phyloP scores from a whole-genome alignment of 2,113 vertebrate species.

The Fulmarus glacialis region DNA sequence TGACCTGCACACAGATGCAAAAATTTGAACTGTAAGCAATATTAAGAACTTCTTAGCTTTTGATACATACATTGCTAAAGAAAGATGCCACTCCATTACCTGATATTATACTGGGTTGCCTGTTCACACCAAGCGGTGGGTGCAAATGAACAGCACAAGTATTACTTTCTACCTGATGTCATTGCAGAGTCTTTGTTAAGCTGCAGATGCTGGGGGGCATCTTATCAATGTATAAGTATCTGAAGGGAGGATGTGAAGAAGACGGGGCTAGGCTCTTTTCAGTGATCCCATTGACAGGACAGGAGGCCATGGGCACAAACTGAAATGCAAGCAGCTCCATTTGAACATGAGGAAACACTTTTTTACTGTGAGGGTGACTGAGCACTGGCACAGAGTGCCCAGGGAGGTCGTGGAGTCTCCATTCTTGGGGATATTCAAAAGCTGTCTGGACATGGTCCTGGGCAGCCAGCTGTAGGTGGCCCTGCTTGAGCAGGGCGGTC shows the following conservation, averaged over 20 bases:
- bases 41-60: background rate
- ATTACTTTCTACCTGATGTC: background rate
- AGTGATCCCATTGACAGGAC: background rate
- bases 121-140: background rate
- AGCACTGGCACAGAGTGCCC: background rate
- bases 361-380: background rate
- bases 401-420: background rate
- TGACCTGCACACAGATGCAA: background rate
- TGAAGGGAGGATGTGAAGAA: background rate
- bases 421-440: background rate
- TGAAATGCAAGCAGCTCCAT: background rate
- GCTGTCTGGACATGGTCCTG: background rate
- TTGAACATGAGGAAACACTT: background rate
- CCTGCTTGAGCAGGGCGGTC: background rate
- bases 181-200: background rate
- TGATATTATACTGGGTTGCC: background rate
- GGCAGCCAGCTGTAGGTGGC: background rate
- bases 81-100: background rate
- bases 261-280: background rate
- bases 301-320: background rate
- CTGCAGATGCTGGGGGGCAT: background rate
- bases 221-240: background rate
- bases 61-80: background rate
- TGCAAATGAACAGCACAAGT: background rate
- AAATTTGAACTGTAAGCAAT: background rate